phyloP scores from a whole-genome alignment of 2,888 invertebrate genomes.

The Gymnocheta viridis region DNA sequence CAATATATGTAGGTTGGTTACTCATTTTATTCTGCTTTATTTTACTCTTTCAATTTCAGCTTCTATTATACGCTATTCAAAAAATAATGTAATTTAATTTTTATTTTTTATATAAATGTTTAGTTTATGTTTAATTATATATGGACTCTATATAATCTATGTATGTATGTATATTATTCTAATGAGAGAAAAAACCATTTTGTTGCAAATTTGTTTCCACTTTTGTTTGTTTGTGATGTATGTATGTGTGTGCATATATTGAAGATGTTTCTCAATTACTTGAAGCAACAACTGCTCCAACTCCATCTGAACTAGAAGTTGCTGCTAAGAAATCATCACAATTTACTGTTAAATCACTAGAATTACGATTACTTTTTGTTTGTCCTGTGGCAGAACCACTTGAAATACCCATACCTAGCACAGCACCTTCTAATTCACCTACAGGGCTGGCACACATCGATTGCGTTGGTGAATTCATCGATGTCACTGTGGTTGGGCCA shows the following conservation, averaged over 20 bases:
- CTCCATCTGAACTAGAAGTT: constrained; percentile 69
- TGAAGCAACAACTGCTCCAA: constrained; percentile 47
- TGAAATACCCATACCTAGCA: constrained; percentile 38
- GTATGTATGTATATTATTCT: constrained; percentile 56
- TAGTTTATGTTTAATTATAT: constrained; percentile 22
- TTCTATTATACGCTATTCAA: constrained; percentile 46
- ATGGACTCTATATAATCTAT: constrained; percentile 37
- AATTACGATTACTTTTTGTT: constrained; percentile 66
- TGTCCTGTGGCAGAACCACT: constrained; percentile 22
- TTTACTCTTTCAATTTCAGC: constrained; percentile 21
- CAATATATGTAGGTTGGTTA: constrained; percentile 47
- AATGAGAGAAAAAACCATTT: constrained; percentile 68
- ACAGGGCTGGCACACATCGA: constrained; percentile 79
- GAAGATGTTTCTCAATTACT: constrained; percentile 58
- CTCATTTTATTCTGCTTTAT: background rate
- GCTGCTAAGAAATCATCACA: constrained; percentile 71
- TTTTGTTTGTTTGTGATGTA: constrained; percentile 48
- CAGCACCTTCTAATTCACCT: constrained; percentile 73
- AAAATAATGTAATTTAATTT: constrained; percentile 55
- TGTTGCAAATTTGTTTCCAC: constrained; percentile 66
- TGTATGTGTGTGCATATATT: constrained; percentile 34
- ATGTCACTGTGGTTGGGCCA: constrained; percentile 86
- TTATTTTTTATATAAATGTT: constrained; percentile 26
- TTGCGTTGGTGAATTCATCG: constrained; percentile 80
- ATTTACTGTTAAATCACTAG: constrained; percentile 70